Conservation (phyloP, 2,797 vertebrate species). For the Morus bassanus region DNA sequence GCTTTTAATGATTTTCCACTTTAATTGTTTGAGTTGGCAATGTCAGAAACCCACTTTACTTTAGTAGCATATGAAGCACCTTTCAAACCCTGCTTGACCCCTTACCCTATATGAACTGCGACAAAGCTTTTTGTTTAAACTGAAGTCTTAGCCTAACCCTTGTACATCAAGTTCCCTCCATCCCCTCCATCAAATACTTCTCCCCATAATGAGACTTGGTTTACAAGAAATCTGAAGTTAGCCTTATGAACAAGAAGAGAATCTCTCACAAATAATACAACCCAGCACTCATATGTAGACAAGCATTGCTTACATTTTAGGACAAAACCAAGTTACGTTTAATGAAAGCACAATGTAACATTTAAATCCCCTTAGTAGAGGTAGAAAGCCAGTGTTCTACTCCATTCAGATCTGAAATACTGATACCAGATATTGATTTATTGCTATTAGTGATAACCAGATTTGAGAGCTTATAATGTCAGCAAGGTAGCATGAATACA, state of each 20-base stretch:
- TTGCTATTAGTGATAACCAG: conserved; percentile 74
- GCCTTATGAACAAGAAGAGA: background rate
- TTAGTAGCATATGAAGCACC: background rate
- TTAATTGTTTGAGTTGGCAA: background rate
- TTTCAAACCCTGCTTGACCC: background rate
- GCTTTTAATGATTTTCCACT: background rate
- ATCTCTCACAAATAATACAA: background rate
- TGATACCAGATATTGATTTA: conserved; percentile 74
- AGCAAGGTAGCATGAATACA: conserved; percentile 65
- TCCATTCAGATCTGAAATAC: conserved; percentile 66
- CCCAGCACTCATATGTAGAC: background rate
- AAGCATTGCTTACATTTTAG: background rate
- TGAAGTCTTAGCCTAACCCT: background rate
- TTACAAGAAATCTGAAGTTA: background rate
- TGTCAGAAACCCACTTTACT: background rate
- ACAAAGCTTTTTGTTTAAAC: background rate
- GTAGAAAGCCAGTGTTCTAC: conserved; percentile 64
- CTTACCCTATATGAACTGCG: background rate
- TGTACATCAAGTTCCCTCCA: background rate
- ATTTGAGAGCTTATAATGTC: conserved; percentile 69
- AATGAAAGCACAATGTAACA: conserved; percentile 65
- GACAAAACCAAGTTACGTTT: conserved; percentile 36
- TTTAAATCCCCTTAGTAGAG: conserved; percentile 48
- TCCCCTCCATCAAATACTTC: background rate
- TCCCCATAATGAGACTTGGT: background rate